A percentile compares a stretch with the other conserved stretches of the same genome.
These are phyloP conservation scores for Osedax fenrisi DNA, from an alignment of 2,888 invertebrate species.

Conservation along the genomic window DNA sequence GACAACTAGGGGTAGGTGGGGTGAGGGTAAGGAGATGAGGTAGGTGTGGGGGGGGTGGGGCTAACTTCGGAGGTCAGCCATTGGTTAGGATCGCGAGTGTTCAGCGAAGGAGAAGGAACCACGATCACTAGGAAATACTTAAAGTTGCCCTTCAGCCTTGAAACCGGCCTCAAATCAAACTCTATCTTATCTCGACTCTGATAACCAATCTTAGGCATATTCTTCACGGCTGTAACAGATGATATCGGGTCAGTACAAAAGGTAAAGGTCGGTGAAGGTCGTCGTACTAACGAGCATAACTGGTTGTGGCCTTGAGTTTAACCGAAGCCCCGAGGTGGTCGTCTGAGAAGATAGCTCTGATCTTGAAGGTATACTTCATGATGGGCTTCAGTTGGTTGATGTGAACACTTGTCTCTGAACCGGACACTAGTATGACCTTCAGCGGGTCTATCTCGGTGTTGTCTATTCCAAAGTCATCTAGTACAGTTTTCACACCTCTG, in stretches of 20 bases:
- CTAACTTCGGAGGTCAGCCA: too few relatives aligned
- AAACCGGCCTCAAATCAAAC: too few relatives aligned
- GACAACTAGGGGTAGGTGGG: too few relatives aligned
- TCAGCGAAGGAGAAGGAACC: not conserved
- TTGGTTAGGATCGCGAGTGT: not conserved
- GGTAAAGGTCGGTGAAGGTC: too few relatives aligned
- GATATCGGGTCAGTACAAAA: too few relatives aligned
- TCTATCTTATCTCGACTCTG: too few relatives aligned
- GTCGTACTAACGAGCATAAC: slow-evolving; percentile 33
- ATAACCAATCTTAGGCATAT: too few relatives aligned
- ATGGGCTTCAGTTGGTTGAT: slow-evolving; percentile 43
- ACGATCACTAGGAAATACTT: not conserved
- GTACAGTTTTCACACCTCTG: slow-evolving; percentile 41
- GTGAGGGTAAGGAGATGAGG: too few relatives aligned
- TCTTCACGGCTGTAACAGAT: too few relatives aligned
- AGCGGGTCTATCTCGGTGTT: slow-evolving; percentile 35
- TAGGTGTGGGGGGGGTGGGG: too few relatives aligned
- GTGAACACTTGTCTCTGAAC: slow-evolving; percentile 38
- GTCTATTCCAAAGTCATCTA: slow-evolving; percentile 35
- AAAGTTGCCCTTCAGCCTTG: not conserved
- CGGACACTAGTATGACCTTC: slow-evolving; percentile 36
- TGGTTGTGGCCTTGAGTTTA: slow-evolving; percentile 42
- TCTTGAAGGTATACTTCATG: slow-evolving; percentile 47
- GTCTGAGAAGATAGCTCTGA: slow-evolving; percentile 45
- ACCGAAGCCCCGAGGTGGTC: slow-evolving; percentile 39